phyloP scores from a whole-genome alignment of 2,888 invertebrate species.

The Scotopteryx bipunctaria region DNA sequence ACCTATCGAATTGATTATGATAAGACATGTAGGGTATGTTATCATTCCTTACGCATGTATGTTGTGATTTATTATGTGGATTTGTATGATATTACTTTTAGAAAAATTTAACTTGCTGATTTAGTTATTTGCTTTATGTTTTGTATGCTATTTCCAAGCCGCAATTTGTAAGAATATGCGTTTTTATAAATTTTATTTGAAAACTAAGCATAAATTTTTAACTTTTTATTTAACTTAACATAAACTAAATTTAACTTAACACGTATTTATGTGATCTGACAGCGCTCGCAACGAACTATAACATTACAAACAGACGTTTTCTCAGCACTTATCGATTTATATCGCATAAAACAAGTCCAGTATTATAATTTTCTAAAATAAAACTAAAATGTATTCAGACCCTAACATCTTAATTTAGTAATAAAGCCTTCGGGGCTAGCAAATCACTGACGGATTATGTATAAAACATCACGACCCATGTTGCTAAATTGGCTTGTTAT shows the following conservation, averaged over 20 bases:
- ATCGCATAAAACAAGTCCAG: constrained; percentile 19
- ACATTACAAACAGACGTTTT: constrained; percentile 12
- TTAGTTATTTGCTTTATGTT: too few species aligned
- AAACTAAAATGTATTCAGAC: constrained; percentile 25
- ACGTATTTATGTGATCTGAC: neutral
- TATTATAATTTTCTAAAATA: constrained; percentile 28
- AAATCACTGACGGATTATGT: constrained; percentile 35
- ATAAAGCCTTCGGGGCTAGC: constrained; percentile 39
- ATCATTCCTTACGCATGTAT: too few species aligned
- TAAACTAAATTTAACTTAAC: neutral
- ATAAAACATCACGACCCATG: constrained; percentile 23
- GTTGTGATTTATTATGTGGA: too few species aligned
- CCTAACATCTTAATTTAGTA: constrained; percentile 42
- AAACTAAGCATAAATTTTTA: too few species aligned
- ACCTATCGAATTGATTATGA: constrained; percentile 43
- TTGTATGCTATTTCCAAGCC: too few species aligned
- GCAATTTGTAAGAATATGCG: too few species aligned
- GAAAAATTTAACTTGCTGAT: too few species aligned
- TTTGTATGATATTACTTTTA: too few species aligned
- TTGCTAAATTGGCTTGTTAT: constrained; percentile 26
- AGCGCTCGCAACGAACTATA: constrained; percentile 4
- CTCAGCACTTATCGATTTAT: constrained; percentile 22
- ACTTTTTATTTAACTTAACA: too few species aligned
- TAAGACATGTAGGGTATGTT: constrained; percentile 8
- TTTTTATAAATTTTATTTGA: too few species aligned